Percentiles rank a stretch among this genome's conserved stretches.
Conservation (phyloP, 2,797 vertebrate genomes). For the Cynopterus sphinx region DNA sequence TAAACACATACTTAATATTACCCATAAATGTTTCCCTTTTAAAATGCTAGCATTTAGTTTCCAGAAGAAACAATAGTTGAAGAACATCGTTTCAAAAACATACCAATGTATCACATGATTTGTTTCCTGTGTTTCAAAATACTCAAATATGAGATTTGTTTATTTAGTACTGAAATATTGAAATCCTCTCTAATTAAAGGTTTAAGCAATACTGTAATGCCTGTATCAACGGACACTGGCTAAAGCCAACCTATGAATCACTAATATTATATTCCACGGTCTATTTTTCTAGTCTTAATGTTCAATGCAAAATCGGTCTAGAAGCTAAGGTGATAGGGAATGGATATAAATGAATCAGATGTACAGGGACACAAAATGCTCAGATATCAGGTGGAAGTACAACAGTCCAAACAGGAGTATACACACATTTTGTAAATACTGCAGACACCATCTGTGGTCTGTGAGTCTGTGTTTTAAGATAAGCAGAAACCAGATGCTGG, state of each 20-base stretch:
- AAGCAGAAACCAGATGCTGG: neutral
- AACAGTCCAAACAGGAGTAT: neutral
- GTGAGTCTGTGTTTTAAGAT: neutral
- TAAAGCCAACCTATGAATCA: neutral
- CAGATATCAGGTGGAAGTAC: neutral
- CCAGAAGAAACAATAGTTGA: slow-evolving; percentile 41
- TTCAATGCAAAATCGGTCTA: neutral
- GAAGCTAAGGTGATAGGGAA: neutral
- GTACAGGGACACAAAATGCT: neutral
- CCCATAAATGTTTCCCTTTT: slow-evolving; percentile 52
- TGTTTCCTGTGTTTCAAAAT: slow-evolving; percentile 44
- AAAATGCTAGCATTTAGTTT: slow-evolving; percentile 60
- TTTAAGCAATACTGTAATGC: slow-evolving; percentile 1
- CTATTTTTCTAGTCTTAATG: slow-evolving; percentile 17
- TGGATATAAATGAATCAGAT: neutral
- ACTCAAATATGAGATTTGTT: neutral
- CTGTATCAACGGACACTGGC: neutral
- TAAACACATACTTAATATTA: slow-evolving; percentile 67
- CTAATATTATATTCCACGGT: neutral
- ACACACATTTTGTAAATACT: neutral
- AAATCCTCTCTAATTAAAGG: neutral
- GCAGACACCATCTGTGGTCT: neutral
- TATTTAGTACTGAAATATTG: neutral
- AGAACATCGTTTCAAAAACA: neutral
- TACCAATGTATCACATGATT: neutral